phyloP scores from a whole-genome alignment of 2,113 vertebrate genomes.

The Mohoua ochrocephala region DNA sequence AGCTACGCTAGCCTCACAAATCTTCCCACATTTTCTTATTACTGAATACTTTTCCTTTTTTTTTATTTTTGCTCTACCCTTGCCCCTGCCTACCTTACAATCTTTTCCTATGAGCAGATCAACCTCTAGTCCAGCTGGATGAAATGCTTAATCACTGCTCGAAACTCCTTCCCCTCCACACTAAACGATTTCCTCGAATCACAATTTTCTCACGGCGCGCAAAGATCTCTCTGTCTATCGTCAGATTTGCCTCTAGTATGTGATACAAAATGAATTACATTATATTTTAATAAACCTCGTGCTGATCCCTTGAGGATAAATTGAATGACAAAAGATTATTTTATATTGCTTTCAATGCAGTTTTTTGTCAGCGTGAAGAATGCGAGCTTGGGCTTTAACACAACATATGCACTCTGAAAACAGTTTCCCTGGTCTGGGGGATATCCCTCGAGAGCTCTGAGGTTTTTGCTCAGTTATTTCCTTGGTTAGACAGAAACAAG shows the following conservation, averaged over 20 bases:
- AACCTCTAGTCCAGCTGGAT: not conserved
- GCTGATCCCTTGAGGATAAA: constrained; percentile 10
- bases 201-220: not conserved
- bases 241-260: not conserved
- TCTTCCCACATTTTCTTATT: not conserved
- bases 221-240: not conserved
- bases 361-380: constrained; percentile 9
- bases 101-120: not conserved
- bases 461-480: not conserved
- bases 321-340: not conserved
- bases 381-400: not conserved
- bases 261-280: constrained; percentile 22
- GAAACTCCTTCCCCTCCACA: not conserved
- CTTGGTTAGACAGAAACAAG: not conserved
- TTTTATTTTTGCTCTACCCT: not conserved
- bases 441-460: not conserved
- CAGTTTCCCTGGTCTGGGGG: not conserved
- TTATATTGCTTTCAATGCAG: not conserved
- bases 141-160: not conserved
- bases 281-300: constrained; percentile 36
- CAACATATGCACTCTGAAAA: not conserved
- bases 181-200: not conserved
- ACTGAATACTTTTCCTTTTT: not conserved
- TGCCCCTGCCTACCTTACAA: not conserved
- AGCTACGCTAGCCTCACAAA: not conserved